Evolutionary conservation across 2,113 vertebrate species (phyloP).

Genomic region (Notarius quadriscutis): DNA sequence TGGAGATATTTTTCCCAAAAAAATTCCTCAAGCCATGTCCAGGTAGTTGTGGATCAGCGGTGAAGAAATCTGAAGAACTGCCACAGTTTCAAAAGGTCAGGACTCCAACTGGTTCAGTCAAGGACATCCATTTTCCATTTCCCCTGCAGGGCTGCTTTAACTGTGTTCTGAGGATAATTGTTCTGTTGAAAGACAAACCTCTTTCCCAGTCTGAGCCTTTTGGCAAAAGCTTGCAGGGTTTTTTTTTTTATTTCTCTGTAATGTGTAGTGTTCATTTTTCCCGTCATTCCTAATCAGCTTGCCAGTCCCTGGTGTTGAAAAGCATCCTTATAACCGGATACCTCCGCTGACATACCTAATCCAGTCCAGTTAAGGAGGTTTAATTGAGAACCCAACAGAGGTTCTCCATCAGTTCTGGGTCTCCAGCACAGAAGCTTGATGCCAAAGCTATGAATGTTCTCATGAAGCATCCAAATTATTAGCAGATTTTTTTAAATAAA

Average conservation of each 20-base stretch:
- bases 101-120: not conserved
- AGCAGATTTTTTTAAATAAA: not conserved
- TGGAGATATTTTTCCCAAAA: not conserved
- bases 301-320: conserved; percentile 5
- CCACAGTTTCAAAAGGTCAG: not conserved
- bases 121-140: conserved; percentile 10
- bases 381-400: not conserved
- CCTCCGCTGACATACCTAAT: conserved; percentile 1
- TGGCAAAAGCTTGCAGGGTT: not conserved
- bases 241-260: not conserved
- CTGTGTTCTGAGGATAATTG: not conserved
- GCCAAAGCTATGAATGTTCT: not conserved
- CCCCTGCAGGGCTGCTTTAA: not conserved
- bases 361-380: not conserved
- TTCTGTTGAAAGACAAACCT: conserved; percentile 20
- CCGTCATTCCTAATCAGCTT: conserved; percentile 21
- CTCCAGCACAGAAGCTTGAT: not conserved
- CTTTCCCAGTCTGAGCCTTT: conserved; percentile 14
- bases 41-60: conserved; percentile 1
- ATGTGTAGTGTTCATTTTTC: conserved; percentile 9
- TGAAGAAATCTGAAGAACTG: not conserved
- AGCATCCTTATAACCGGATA: not conserved
- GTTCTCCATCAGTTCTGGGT: not conserved
- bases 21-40: not conserved
- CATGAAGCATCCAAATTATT: not conserved